A percentile compares a stretch with the other conserved stretches of the same genome.
Evolutionary conservation across 1,140 invertebrate genomes (phyloP).

Genomic region (Drosophila bifasciata): DNA sequence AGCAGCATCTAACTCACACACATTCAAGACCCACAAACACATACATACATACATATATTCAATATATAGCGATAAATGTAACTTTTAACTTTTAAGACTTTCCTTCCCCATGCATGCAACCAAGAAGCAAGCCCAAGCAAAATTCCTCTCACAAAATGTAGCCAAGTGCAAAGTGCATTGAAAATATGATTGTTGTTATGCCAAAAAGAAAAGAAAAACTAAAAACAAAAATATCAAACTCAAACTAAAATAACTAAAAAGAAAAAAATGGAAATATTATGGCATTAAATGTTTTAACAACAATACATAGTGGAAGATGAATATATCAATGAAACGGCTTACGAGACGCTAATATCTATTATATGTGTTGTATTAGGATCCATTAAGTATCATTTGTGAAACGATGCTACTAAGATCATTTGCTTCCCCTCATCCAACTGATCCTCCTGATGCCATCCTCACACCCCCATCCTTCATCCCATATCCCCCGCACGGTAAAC

Average conservation of each 20-base stretch:
- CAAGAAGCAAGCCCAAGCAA: slow-evolving; percentile 23
- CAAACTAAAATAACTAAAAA: slow-evolving; percentile 9
- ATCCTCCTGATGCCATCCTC: not conserved
- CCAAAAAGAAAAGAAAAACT: slow-evolving; percentile 48
- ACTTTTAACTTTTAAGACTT: slow-evolving; percentile 63
- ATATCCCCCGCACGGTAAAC: slow-evolving; percentile 28
- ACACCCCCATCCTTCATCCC: not conserved
- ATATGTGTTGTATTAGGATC: slow-evolving; percentile 71
- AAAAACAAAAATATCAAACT: slow-evolving; percentile 7
- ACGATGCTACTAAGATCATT: slow-evolving; percentile 58
- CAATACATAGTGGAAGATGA: slow-evolving; percentile 26
- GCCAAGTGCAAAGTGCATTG: slow-evolving; percentile 48
- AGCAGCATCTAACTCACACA: slow-evolving; percentile 48
- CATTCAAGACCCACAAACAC: slow-evolving; percentile 40
- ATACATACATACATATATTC: slow-evolving; percentile 45
- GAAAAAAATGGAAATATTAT: slow-evolving; percentile 9
- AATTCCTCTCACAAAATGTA: slow-evolving; percentile 42
- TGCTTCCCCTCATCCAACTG: slow-evolving; percentile 38
- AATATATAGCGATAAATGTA: slow-evolving; percentile 62
- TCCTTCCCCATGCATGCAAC: slow-evolving; percentile 28
- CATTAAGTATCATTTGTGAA: slow-evolving; percentile 63
- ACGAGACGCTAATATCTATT: slow-evolving; percentile 72
- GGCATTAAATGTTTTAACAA: slow-evolving; percentile 19
- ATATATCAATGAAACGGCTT: slow-evolving; percentile 55
- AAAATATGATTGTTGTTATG: slow-evolving; percentile 65